phyloP scores from a whole-genome alignment of 2,888 invertebrate species.

The Monochamus alternatus region DNA sequence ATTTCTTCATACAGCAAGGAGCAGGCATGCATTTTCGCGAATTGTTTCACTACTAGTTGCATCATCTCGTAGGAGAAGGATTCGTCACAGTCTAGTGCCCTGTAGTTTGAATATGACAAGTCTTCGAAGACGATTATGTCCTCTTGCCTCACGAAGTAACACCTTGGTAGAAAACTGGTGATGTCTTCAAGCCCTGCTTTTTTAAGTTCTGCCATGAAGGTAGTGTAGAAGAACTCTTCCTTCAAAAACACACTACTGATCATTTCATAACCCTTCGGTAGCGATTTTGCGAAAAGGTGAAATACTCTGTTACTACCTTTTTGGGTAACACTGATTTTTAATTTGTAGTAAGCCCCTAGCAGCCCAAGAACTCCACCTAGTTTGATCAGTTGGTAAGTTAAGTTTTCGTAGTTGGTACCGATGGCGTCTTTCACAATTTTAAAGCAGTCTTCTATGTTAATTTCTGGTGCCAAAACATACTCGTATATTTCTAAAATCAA shows the following conservation, averaged over 20 bases:
- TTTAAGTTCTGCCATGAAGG: conserved; percentile 65
- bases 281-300: conserved; percentile 58
- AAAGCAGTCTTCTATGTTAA: conserved; percentile 58
- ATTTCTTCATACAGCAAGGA: conserved; percentile 63
- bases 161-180: conserved; percentile 62
- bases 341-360: conserved; percentile 59
- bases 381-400: conserved; percentile 45
- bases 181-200: conserved; percentile 54
- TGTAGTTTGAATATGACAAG: conserved; percentile 53
- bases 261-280: conserved; percentile 51
- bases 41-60: conserved; percentile 49
- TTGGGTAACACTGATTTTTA: conserved; percentile 49
- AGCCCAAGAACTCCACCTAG: conserved; percentile 57
- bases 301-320: conserved; percentile 40
- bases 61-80: conserved; percentile 53
- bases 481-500: conserved; percentile 16
- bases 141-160: conserved; percentile 63
- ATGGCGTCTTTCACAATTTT: conserved; percentile 53
- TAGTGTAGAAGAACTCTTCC: conserved; percentile 67
- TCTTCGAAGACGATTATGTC: conserved; percentile 69
- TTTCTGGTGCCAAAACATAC: conserved; percentile 31
- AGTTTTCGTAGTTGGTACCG: conserved; percentile 49
- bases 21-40: conserved; percentile 63
- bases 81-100: conserved; percentile 35
- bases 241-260: conserved; percentile 54